Percentiles rank a stretch among this genome's conserved stretches.
These are phyloP conservation scores for Cyclargus thomasi DNA, from an alignment of 1,140 invertebrate species.

Conservation along the genomic window DNA sequence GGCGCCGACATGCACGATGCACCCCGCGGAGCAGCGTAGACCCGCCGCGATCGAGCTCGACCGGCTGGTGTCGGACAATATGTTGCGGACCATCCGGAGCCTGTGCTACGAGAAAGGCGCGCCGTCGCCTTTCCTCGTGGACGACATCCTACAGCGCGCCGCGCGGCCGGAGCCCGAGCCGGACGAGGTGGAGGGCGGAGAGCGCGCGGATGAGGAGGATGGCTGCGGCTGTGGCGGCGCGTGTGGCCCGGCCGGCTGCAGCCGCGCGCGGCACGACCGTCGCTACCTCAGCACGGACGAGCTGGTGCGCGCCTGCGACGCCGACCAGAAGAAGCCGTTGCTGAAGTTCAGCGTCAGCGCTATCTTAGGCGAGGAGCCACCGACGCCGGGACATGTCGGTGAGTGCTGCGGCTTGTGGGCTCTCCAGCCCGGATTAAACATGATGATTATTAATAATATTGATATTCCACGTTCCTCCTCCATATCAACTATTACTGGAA, in stretches of 20 bases:
- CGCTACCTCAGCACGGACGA: conserved; percentile 52
- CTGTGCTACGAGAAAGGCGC: conserved; percentile 55
- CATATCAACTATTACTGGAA: no score
- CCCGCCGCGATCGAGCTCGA: conserved; percentile 59
- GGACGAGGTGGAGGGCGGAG: conserved; percentile 43
- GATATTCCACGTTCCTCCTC: no score
- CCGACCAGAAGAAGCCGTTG: conserved; percentile 80
- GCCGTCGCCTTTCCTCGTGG: conserved; percentile 66
- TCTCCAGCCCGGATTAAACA: no score
- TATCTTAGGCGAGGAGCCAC: conserved; percentile 80
- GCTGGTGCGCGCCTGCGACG: conserved; percentile 59
- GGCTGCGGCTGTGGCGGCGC: conserved; percentile 51
- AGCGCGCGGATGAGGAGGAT: conserved; percentile 60
- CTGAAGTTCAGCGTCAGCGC: conserved; percentile 95
- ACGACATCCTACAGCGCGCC: conserved; percentile 61
- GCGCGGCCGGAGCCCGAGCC: conserved; percentile 48
- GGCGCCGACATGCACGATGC: conserved; percentile 48
- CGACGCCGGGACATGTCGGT: not conserved
- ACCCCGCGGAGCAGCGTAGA: conserved; percentile 58
- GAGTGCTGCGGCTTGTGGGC: not conserved
- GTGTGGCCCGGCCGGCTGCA: conserved; percentile 56
- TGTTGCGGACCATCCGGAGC: conserved; percentile 66
- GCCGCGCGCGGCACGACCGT: conserved; percentile 49
- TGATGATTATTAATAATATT: no score
- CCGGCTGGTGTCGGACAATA: conserved; percentile 54